Percentiles rank a stretch among this genome's conserved stretches.
These are phyloP conservation scores for Pherbina coryleti DNA, from an alignment of 2,888 invertebrate species.

Conservation along the genomic window DNA sequence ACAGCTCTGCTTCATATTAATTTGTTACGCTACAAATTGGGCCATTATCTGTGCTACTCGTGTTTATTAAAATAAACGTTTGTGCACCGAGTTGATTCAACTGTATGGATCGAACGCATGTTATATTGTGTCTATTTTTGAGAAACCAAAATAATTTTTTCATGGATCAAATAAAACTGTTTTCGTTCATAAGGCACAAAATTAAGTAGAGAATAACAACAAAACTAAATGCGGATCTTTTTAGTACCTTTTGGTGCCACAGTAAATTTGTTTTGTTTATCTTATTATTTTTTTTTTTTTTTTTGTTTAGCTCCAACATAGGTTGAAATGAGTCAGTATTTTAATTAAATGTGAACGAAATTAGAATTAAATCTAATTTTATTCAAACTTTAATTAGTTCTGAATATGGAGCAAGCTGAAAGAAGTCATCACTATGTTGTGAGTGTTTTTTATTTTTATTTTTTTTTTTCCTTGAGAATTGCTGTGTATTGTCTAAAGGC, in stretches of 20 bases:
- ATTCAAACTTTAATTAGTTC: too few relatives aligned
- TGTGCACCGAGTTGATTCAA: not conserved
- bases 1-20: slow-evolving; percentile 14
- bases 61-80: not conserved
- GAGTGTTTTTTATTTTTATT: not conserved
- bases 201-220: not conserved
- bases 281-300: too few relatives aligned
- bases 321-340: not conserved
- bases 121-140: not conserved
- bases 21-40: not conserved
- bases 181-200: not conserved
- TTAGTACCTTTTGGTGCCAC: not conserved
- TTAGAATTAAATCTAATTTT: too few relatives aligned
- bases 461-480: not conserved
- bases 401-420: not conserved
- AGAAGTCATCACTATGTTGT: not conserved
- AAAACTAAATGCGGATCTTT: not conserved
- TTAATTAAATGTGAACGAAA: not conserved
- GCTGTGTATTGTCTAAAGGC: slow-evolving; percentile 12
- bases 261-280: too few relatives aligned
- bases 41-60: not conserved
- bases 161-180: not conserved
- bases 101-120: not conserved
- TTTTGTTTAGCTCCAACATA: not conserved
- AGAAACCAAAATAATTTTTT: not conserved